Evolutionary conservation across 2,888 invertebrate species (phyloP).

Genomic region (Diabrotica balteata): DNA sequence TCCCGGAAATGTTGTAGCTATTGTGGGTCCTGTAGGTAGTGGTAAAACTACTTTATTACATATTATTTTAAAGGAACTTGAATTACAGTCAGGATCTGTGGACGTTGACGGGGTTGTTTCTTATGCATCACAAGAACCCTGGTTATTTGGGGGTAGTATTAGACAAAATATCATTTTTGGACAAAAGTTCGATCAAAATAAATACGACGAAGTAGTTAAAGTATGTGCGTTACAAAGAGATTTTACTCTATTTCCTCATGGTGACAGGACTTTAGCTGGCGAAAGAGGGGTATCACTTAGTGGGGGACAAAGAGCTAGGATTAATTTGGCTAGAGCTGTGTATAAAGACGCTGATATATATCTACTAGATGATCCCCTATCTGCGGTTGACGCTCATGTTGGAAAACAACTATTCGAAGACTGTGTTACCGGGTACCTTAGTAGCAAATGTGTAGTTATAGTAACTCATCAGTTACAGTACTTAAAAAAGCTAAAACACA

Average conservation of each 20-base stretch:
- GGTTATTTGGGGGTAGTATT: constrained; percentile 82
- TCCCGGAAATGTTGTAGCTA: constrained; percentile 48
- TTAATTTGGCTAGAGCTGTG: constrained; percentile 84
- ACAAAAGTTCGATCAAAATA: constrained; percentile 70
- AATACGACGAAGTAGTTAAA: constrained; percentile 71
- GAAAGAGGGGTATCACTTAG: constrained; percentile 76
- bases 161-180: constrained; percentile 94
- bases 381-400: constrained; percentile 89
- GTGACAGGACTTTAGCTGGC: constrained; percentile 80
- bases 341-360: constrained; percentile 86
- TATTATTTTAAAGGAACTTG: constrained; percentile 73
- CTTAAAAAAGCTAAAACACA: constrained; percentile 64
- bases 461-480: constrained; percentile 79
- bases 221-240: constrained; percentile 76
- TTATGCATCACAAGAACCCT: constrained; percentile 80
- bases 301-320: constrained; percentile 85
- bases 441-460: constrained; percentile 72
- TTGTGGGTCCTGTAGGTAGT: constrained; percentile 70
- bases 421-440: constrained; percentile 70
- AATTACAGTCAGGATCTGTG: constrained; percentile 65
- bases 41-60: constrained; percentile 68
- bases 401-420: constrained; percentile 86
- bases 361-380: constrained; percentile 86
- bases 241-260: constrained; percentile 74
- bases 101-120: constrained; percentile 24